Evolutionary conservation across 1,140 invertebrate species (phyloP).

Genomic region (Drosophila varians): DNA sequence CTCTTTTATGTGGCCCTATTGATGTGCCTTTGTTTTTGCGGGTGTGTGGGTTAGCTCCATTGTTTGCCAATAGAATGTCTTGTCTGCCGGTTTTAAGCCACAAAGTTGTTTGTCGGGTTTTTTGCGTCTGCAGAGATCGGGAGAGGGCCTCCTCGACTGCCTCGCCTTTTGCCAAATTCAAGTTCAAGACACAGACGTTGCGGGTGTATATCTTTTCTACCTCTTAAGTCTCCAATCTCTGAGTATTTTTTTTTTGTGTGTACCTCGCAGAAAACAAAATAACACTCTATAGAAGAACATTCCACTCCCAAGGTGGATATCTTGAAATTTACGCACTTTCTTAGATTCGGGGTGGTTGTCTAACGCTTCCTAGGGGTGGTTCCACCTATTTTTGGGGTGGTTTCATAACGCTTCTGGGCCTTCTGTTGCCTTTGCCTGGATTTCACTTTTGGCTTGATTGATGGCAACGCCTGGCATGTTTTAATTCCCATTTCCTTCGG

Average conservation of each 20-base stretch:
- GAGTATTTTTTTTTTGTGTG: neutral
- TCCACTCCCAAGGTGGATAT: slow-evolving; percentile 42
- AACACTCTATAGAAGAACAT: slow-evolving; percentile 1
- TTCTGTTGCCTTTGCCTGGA: slow-evolving; percentile 36
- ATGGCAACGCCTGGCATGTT: slow-evolving; percentile 61
- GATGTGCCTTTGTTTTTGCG: slow-evolving; percentile 6
- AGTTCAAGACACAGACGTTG: slow-evolving; percentile 56
- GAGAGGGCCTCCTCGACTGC: slow-evolving; percentile 2
- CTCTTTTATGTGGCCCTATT: slow-evolving; percentile 22
- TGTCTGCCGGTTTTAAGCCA: slow-evolving; percentile 56
- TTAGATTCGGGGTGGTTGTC: slow-evolving; percentile 51
- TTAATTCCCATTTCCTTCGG: slow-evolving; percentile 48
- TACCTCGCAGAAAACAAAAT: slow-evolving; percentile 17
- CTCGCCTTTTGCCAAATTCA: slow-evolving; percentile 59
- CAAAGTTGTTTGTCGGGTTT: slow-evolving; percentile 75
- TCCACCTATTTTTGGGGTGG: slow-evolving; percentile 34
- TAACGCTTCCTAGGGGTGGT: slow-evolving; percentile 52
- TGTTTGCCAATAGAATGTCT: slow-evolving; percentile 76
- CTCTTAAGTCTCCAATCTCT: neutral
- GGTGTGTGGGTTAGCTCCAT: slow-evolving; percentile 41
- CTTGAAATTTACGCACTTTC: slow-evolving; percentile 46
- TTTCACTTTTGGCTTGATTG: slow-evolving; percentile 57
- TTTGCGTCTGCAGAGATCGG: slow-evolving; percentile 20
- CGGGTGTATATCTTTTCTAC: slow-evolving; percentile 32
- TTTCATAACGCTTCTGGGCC: slow-evolving; percentile 37